Base-by-base conservation (phyloP, 1,140 invertebrate species). In the Kradibia gibbosae region DNA sequence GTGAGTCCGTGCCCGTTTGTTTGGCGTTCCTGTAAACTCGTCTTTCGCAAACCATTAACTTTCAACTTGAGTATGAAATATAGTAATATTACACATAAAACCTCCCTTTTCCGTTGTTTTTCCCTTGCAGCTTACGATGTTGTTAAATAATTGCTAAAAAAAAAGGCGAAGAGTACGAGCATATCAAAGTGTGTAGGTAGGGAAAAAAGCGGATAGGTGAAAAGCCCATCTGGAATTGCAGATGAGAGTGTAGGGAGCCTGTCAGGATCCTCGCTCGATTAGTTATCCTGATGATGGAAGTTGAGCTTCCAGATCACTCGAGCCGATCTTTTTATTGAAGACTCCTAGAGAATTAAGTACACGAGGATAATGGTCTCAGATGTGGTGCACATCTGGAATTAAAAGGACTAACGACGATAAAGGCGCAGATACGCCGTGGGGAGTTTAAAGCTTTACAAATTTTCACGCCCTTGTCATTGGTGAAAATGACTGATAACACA, bases 211-310 rank as follows among this genome's bases (percentile, higher is more conserved):
- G 39, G 7, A 71, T 36, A 71, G 17, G 17, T 22, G n/a, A 71
- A 3, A 13, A 22, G 13, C 42, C 28, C 20, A 25, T 42, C 36
- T 55, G 11, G 57, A 74, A 74, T 74, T 28, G n/a, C 48, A 17
- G 1, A 4, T 34, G 71, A 79, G 48, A 79, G 71, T 79, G 65
- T 65, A 50, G 45, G 39, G 50, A 79, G n/a, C 57, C n/a, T n/a
- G 34, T 15, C 36, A 65, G n/a, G 36, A 28, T 34, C 39, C 45
- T 83, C 76, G 83, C 82, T 84, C 83, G 84, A 85, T 86, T 84
- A 83, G 83, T 86, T 84, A 85, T 86, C 84, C 84, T 85, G 84
- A 85, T 85, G 83, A 83, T 80, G 65, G 80, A 81, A 74, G 78
- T 81, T 80, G 82, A 75, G 78, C 84, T 8, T 45, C 42, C 13